phyloP scores from a whole-genome alignment of 1,140 invertebrate genomes.

The Brachystomella parvula region DNA sequence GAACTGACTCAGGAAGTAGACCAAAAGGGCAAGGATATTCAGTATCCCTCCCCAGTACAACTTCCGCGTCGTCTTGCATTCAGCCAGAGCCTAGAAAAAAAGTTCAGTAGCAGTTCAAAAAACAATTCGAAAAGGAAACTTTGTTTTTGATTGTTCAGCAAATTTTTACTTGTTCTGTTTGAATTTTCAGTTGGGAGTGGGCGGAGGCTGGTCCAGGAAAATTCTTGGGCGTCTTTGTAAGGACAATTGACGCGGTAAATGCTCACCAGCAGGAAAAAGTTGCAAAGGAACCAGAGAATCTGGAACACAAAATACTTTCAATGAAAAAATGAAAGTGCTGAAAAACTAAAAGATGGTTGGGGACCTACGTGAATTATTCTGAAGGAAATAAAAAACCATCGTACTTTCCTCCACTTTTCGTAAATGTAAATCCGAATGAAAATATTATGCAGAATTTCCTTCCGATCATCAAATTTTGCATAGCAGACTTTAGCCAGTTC shows the following conservation, averaged over 20 bases:
- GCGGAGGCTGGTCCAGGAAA: constrained; percentile 1
- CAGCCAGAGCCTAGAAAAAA: background rate
- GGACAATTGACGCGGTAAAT: constrained; percentile 9
- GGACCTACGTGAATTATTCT: background rate
- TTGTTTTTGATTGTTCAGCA: background rate
- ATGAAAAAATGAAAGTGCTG: too few species aligned
- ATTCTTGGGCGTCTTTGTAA: background rate
- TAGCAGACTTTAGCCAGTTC: constrained; percentile 13
- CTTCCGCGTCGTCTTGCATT: background rate
- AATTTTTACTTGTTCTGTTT: background rate
- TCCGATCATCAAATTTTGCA: constrained; percentile 11
- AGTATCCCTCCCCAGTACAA: background rate
- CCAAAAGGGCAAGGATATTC: background rate
- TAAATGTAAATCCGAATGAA: constrained; percentile 1
- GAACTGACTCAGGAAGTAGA: background rate
- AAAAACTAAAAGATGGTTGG: too few species aligned
- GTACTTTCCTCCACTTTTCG: constrained; percentile 8
- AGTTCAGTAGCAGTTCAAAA: background rate
- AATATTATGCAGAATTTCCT: background rate
- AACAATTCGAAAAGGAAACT: too few species aligned
- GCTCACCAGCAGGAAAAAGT: constrained; percentile 7
- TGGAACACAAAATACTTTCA: background rate
- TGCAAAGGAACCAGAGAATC: constrained; percentile 9
- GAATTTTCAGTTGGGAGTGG: background rate
- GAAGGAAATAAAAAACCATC: background rate